A percentile compares a stretch with the other conserved stretches of the same genome.
Conservation (phyloP, 2,113 vertebrate genomes). For the Suncus etruscus region DNA sequence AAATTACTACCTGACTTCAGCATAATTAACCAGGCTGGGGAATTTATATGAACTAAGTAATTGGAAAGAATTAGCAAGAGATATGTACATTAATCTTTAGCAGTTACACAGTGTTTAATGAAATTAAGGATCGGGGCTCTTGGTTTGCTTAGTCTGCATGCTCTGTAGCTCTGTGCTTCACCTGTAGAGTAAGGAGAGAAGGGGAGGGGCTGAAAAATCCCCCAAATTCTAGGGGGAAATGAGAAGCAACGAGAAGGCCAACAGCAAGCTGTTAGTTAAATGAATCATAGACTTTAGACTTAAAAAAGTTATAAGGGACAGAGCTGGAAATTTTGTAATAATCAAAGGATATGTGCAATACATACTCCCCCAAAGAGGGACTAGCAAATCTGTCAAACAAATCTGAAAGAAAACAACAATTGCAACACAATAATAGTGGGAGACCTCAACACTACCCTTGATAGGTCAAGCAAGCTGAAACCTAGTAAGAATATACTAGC, state of each 20-base stretch:
- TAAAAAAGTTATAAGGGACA: too few relatives aligned
- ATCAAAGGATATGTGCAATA: too few relatives aligned
- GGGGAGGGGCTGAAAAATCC: too few relatives aligned
- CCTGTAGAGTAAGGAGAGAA: constrained; percentile 70
- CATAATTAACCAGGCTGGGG: constrained; percentile 94
- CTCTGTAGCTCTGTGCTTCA: constrained; percentile 82
- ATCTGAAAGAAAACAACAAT: too few relatives aligned
- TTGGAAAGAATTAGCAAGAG: constrained; percentile 93
- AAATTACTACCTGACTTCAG: constrained; percentile 90
- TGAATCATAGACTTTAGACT: background rate
- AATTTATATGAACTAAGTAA: constrained; percentile 93
- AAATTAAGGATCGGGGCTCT: constrained; percentile 88
- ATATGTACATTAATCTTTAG: constrained; percentile 94
- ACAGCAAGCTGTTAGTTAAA: background rate
- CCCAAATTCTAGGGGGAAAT: background rate
- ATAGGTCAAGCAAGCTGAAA: too few relatives aligned
- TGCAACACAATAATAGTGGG: too few relatives aligned
- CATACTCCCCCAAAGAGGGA: too few relatives aligned
- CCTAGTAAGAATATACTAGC: too few relatives aligned
- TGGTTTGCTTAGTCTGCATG: constrained; percentile 82
- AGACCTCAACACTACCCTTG: too few relatives aligned
- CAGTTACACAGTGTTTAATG: constrained; percentile 92
- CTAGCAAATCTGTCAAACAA: too few relatives aligned
- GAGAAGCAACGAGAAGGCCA: background rate
- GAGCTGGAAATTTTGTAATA: too few relatives aligned